Percentiles rank a stretch among this genome's conserved stretches.
Conservation (phyloP, 2,113 vertebrate species). For the Apteryx owenii region DNA sequence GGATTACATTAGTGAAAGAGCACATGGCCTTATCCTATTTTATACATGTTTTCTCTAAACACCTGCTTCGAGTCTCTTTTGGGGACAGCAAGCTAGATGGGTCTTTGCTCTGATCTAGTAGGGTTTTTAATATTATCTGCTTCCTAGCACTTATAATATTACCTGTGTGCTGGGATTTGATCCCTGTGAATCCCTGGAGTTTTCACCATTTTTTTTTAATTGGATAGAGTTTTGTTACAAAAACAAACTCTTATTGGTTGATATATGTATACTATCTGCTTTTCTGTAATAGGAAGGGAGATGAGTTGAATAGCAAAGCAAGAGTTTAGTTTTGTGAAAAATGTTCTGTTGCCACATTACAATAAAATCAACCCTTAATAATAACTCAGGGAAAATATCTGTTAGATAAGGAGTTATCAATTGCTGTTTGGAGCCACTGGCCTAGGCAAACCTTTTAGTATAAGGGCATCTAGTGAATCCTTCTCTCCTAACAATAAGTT, state of each 20-base stretch:
- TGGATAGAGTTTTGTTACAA: background rate
- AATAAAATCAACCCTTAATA: background rate
- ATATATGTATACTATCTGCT: fast-evolving
- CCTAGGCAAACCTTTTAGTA: background rate
- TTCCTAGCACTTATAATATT: background rate
- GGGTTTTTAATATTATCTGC: background rate
- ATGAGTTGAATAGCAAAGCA: background rate
- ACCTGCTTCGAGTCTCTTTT: background rate
- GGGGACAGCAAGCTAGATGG: background rate
- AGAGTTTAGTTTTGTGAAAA: background rate
- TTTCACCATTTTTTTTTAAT: background rate
- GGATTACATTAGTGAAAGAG: background rate
- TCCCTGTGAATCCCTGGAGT: background rate
- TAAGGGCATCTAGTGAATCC: background rate
- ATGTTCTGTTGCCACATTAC: background rate
- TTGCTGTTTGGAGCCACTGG: background rate
- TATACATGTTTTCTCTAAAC: background rate
- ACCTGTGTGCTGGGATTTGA: background rate
- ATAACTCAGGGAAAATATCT: background rate
- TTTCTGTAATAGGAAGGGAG: background rate
- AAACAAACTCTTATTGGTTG: background rate
- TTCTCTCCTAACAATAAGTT: background rate
- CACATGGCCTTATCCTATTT: fast-evolving
- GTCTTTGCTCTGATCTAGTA: background rate
- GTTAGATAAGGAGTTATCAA: background rate